These are phyloP conservation scores for Rhynchonema sp. DNA, from an alignment of 2,888 invertebrate species.

Conservation along the genomic window DNA sequence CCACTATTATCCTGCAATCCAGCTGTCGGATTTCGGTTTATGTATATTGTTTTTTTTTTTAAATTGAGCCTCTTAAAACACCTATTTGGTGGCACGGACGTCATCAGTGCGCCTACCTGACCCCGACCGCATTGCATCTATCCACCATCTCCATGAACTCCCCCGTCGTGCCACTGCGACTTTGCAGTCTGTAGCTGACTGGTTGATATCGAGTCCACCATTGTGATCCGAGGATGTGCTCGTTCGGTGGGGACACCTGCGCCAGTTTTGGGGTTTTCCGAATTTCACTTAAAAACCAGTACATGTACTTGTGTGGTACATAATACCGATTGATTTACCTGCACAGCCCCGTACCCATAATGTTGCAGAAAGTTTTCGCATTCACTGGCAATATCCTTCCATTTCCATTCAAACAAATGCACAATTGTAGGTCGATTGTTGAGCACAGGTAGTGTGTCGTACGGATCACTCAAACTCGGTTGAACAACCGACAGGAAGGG, in stretches of 20 bases:
- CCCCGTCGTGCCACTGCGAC: constrained; percentile 54
- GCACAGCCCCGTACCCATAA: constrained; percentile 51
- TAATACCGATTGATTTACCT: constrained; percentile 40
- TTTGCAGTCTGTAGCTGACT: constrained; percentile 52
- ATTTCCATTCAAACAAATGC: constrained; percentile 55
- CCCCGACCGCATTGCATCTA: constrained; percentile 57
- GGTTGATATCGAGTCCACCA: constrained; percentile 79
- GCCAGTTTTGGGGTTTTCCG: too few species aligned
- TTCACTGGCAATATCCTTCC: constrained; percentile 55
- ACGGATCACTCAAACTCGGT: too few species aligned
- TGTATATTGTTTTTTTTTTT: too few species aligned
- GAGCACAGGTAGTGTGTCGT: not conserved
- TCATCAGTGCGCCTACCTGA: too few species aligned
- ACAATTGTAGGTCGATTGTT: constrained; percentile 21
- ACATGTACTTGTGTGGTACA: too few species aligned
- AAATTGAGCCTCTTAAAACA: too few species aligned
- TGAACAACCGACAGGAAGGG: too few species aligned
- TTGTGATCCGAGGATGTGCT: constrained; percentile 29
- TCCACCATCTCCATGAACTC: constrained; percentile 55
- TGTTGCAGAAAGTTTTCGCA: constrained; percentile 57
- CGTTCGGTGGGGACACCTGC: constrained; percentile 24
- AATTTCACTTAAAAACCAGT: too few species aligned
- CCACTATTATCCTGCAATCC: constrained; percentile 52
- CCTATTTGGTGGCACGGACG: too few species aligned
- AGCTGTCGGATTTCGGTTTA: too few species aligned